Evolutionary conservation across 2,888 invertebrate genomes (phyloP).

Genomic region (Lepidonotus clava): DNA sequence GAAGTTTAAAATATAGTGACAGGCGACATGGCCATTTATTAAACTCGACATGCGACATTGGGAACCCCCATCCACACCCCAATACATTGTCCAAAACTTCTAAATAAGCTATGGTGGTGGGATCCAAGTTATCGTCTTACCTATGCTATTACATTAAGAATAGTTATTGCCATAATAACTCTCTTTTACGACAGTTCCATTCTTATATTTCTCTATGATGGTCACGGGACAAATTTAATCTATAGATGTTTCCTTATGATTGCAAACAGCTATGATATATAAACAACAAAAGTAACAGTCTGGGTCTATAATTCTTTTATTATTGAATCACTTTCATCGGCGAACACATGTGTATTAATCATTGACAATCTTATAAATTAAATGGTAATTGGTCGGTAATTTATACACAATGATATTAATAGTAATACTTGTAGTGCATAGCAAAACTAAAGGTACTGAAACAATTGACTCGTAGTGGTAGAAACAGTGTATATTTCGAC

Average conservation of each 20-base stretch:
- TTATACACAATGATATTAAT: neutral
- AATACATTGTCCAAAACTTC: no score
- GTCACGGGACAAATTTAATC: no score
- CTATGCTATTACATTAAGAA: no score
- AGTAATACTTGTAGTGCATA: constrained; percentile 40
- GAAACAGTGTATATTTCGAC: neutral
- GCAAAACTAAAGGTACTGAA: constrained; percentile 26
- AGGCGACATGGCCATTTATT: no score
- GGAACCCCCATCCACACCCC: no score
- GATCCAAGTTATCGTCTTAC: no score
- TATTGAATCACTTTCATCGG: constrained; percentile 24
- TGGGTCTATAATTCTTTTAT: constrained; percentile 18
- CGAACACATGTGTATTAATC: constrained; percentile 50
- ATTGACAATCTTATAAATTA: constrained; percentile 49
- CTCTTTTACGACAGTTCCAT: no score
- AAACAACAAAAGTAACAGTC: neutral
- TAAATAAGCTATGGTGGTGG: no score
- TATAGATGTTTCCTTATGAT: neutral
- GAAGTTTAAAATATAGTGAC: no score
- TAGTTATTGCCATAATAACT: no score
- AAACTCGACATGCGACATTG: no score
- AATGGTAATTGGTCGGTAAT: constrained; percentile 42
- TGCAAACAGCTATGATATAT: neutral
- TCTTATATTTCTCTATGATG: no score
- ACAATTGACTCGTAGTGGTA: neutral